Evolutionary conservation across 2,113 vertebrate genomes (phyloP), one percentile per base, ranked within the genome.

Genomic region (Prunella fulvescens): DNA sequence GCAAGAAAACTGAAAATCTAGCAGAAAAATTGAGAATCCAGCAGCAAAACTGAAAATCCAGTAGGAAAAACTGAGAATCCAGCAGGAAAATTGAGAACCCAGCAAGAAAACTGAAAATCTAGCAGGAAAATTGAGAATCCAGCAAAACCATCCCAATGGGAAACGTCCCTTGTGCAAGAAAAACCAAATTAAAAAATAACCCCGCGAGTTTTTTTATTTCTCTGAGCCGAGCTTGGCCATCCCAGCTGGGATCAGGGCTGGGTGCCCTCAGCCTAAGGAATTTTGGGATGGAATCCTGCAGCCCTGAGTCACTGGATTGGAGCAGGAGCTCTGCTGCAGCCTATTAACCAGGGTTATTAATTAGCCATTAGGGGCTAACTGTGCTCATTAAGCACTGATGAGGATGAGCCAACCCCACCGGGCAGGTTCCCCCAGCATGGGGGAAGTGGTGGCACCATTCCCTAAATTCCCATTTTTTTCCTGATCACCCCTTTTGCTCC

Each of bases 351-450:
- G 39, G 28, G 10, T 10, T 81, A 31, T 54, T 86, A 50, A 61
- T 81, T 65, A 6, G 42, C 61, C 70, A 81, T 64, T n/a, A 81
- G 60, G 88, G 88, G 62, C 74, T 93, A 92, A 74, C 80, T 60
- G 77, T 12, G 80, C 28, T 84, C 48, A 1, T 40, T 40, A 66
- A 56, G 89, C 60, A 11, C 17, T 53, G 80, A 4, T 25, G 67
- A 10, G 80, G 64, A 8, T 86, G 88, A 56, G 35, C 66, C 61
- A 71, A 7, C 28, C 86, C 4, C 7, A 37, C 79, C 56, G 3
- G 26, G 92, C 95, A 88, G 82, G 92, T 90, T 92, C 60, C 79
- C n/a, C n/a, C n/a, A n/a, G n/a, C n/a, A 15, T 26, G 56, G 44
- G 61, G 24, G 39, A 42, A 87, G 35, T 4, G 53, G 83, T 67